These are phyloP conservation scores for Bellardia bayeri DNA, from an alignment of 2,888 invertebrate species.

Conservation along the genomic window DNA sequence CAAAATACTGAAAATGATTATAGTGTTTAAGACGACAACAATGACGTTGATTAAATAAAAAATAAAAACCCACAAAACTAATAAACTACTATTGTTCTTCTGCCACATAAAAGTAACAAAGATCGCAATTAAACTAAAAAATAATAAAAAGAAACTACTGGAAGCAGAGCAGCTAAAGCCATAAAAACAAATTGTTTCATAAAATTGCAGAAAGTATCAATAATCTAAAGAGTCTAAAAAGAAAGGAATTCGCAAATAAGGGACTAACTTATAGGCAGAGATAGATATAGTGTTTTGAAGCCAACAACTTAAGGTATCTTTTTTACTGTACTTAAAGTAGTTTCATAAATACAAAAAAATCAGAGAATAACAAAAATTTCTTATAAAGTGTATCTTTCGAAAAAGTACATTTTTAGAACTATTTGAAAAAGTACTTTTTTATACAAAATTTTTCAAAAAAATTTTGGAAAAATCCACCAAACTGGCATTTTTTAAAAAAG, in stretches of 20 bases:
- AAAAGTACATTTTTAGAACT: too few relatives aligned
- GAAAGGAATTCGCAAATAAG: neutral
- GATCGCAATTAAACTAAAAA: neutral
- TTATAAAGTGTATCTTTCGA: too few relatives aligned
- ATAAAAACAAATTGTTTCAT: slow-evolving; percentile 28
- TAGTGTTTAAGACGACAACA: slow-evolving; percentile 35
- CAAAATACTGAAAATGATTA: neutral
- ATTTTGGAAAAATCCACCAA: too few relatives aligned
- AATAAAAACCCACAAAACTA: slow-evolving; percentile 7
- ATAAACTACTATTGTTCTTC: neutral
- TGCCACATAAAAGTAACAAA: neutral
- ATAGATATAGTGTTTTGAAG: too few relatives aligned
- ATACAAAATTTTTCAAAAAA: too few relatives aligned
- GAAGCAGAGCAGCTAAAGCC: neutral
- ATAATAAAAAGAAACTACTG: neutral
- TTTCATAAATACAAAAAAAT: neutral
- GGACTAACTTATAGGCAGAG: neutral
- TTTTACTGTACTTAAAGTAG: too few relatives aligned
- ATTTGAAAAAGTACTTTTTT: too few relatives aligned
- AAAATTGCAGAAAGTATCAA: neutral
- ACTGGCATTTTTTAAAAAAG: too few relatives aligned
- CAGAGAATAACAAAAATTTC: too few relatives aligned
- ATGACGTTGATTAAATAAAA: slow-evolving; percentile 43
- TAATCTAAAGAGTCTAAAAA: neutral
- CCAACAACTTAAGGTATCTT: neutral